These are phyloP conservation scores for Chelon auratus DNA, from an alignment of 2,797 vertebrate species.

Conservation along the genomic window DNA sequence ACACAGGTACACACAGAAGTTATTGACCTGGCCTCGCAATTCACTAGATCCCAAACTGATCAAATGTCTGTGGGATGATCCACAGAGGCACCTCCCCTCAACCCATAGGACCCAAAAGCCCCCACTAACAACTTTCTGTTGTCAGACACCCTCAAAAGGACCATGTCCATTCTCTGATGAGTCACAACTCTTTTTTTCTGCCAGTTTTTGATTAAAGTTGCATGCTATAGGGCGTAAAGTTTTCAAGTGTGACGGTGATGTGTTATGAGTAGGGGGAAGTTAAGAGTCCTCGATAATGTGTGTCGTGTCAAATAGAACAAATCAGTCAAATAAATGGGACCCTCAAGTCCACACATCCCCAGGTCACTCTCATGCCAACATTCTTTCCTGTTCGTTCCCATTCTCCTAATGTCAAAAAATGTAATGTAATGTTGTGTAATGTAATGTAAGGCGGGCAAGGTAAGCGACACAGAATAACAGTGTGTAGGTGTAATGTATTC, in stretches of 20 bases:
- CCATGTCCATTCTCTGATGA: no score
- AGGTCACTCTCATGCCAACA: neutral
- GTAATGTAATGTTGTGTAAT: neutral
- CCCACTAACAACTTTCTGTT: no score
- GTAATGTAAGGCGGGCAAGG: neutral
- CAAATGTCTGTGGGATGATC: no score
- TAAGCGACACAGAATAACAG: neutral
- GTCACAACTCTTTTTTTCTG: neutral
- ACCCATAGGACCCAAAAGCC: no score
- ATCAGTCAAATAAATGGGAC: neutral
- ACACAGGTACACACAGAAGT: no score
- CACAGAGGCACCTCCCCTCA: no score
- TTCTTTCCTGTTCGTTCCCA: neutral
- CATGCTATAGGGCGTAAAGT: neutral
- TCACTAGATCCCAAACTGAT: no score
- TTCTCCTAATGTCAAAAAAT: conserved; percentile 5
- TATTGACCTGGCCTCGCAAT: no score
- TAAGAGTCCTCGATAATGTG: neutral
- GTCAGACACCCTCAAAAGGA: no score
- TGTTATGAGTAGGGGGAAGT: neutral
- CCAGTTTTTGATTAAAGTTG: neutral
- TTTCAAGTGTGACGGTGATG: neutral
- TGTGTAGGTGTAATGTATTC: neutral
- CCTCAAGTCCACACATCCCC: no score
- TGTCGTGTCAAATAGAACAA: neutral